Evolutionary conservation across 2,113 vertebrate genomes (phyloP).

Genomic region (Elachura formosa): DNA sequence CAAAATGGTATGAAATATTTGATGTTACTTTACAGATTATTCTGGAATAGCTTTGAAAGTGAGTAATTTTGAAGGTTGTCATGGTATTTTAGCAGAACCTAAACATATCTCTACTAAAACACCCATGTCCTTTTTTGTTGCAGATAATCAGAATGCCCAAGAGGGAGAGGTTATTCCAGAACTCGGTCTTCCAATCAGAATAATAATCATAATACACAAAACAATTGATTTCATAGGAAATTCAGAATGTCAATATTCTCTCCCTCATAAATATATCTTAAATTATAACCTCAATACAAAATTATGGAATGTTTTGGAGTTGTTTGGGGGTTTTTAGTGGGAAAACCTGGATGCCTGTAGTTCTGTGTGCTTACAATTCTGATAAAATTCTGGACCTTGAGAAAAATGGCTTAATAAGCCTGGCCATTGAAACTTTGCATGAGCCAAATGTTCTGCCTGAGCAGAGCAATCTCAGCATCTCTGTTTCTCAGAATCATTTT

Average conservation of each 20-base stretch:
- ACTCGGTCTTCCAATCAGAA: not conserved
- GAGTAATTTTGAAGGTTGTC: conserved; percentile 12
- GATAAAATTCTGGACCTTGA: not conserved
- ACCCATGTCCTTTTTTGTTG: not conserved
- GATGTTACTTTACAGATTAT: conserved; percentile 64
- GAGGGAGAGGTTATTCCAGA: not conserved
- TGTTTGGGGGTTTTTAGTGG: not conserved
- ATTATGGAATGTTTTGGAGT: not conserved
- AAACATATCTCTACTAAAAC: not conserved
- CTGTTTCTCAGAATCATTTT: not conserved
- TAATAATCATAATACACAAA: not conserved
- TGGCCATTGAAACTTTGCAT: not conserved
- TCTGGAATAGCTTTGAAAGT: conserved; percentile 53
- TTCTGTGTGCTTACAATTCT: not conserved
- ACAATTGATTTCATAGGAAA: not conserved
- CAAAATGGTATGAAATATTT: conserved; percentile 64
- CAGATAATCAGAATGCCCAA: not conserved
- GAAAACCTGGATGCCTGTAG: not conserved
- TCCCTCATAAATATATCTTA: not conserved
- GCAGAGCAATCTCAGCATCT: not conserved
- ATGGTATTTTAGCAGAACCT: not conserved
- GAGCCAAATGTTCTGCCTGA: not conserved
- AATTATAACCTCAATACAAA: not conserved
- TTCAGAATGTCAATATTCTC: not conserved
- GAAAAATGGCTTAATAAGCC: not conserved